These are phyloP conservation scores for Lymantria dispar DNA, from an alignment of 2,888 invertebrate genomes.

Conservation along the genomic window DNA sequence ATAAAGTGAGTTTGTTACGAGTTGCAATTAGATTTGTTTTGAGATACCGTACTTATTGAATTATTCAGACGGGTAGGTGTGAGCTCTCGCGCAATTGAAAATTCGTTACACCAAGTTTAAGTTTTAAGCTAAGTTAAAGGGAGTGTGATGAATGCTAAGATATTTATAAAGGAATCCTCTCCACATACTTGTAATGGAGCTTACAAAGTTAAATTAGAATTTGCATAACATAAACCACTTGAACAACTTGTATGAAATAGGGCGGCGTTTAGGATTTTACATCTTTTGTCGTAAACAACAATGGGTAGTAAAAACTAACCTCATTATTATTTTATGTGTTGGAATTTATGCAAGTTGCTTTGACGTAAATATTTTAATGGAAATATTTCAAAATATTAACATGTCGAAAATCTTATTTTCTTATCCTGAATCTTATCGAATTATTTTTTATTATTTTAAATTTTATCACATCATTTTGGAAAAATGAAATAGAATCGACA, in stretches of 20 bases:
- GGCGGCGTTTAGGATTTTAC: too few species aligned
- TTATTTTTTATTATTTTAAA: too few species aligned
- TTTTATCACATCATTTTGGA: too few species aligned
- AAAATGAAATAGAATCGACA: too few species aligned
- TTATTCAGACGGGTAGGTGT: slow-evolving; percentile 51
- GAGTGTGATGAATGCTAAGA: slow-evolving; percentile 48
- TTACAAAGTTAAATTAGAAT: background rate
- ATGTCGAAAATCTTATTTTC: too few species aligned
- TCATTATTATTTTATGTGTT: too few species aligned
- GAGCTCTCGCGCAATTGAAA: slow-evolving; percentile 49
- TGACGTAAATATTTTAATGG: too few species aligned
- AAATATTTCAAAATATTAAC: too few species aligned
- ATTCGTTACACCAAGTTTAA: slow-evolving; percentile 52
- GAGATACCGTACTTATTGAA: slow-evolving; percentile 54
- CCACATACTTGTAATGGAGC: background rate
- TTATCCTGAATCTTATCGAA: too few species aligned
- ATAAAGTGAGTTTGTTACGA: slow-evolving; percentile 48
- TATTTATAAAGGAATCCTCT: slow-evolving; percentile 34
- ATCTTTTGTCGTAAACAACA: too few species aligned
- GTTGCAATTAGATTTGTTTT: slow-evolving; percentile 61
- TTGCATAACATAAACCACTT: background rate
- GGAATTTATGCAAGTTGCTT: too few species aligned
- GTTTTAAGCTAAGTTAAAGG: slow-evolving; percentile 49
- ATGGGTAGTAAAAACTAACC: too few species aligned
- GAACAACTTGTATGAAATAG: background rate